phyloP scores from a whole-genome alignment of 2,113 vertebrate genomes.

The Diphyllodes magnificus region DNA sequence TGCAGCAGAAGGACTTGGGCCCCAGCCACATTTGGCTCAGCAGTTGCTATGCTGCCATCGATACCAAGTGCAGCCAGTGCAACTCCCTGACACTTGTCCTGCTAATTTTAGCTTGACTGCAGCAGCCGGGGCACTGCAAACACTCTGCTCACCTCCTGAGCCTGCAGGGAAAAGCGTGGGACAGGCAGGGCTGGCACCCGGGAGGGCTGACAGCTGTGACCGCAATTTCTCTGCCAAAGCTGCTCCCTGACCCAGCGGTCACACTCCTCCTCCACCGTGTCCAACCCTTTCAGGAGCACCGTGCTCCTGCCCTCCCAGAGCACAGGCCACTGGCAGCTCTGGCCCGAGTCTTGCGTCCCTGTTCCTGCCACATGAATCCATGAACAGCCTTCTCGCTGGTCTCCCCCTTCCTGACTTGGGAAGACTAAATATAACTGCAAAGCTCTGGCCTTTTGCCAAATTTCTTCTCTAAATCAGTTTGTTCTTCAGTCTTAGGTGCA shows the following conservation, averaged over 20 bases:
- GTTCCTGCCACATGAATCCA: rapidly evolving
- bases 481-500: background rate
- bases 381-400: background rate
- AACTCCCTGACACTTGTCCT: rapidly evolving
- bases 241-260: background rate
- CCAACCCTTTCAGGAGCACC: rapidly evolving
- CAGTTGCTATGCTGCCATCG: rapidly evolving
- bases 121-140: rapidly evolving
- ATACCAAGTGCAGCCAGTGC: background rate
- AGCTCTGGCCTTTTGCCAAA: background rate
- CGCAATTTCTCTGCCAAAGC: background rate
- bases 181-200: background rate
- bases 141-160: background rate
- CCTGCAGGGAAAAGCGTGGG: background rate
- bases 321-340: rapidly evolving
- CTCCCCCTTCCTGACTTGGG: background rate
- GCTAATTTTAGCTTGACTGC: background rate
- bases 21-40: background rate
- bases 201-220: background rate
- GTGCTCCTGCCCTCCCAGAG: background rate
- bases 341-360: rapidly evolving
- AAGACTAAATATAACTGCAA: background rate
- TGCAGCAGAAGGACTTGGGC: no score
- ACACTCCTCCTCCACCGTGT: rapidly evolving
- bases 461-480: background rate